These are phyloP conservation scores for Megaceryle maxima DNA, from an alignment of 2,113 vertebrate species.

Conservation along the genomic window DNA sequence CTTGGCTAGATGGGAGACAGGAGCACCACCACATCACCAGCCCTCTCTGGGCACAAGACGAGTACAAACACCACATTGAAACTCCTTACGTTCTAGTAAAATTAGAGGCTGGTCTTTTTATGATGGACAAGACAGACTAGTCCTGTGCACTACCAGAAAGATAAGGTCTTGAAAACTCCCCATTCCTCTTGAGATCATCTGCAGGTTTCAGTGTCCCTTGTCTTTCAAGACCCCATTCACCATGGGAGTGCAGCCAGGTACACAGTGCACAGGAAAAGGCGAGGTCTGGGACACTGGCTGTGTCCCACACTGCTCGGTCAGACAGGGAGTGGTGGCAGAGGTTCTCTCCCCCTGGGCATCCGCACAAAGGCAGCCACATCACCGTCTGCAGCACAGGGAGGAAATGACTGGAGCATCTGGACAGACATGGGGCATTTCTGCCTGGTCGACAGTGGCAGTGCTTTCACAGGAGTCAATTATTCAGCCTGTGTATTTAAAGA, in stretches of 20 bases:
- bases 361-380: neutral
- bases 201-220: neutral
- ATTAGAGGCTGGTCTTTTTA: neutral
- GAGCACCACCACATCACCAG: neutral
- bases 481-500: slow-evolving; percentile 47
- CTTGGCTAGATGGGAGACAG: neutral
- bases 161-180: fast-evolving
- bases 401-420: neutral
- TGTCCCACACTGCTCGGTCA: fast-evolving
- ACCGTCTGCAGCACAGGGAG: neutral
- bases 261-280: neutral
- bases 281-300: neutral
- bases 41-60: neutral
- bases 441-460: neutral
- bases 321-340: neutral
- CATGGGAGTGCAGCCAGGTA: neutral
- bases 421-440: neutral
- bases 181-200: fast-evolving
- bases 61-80: neutral
- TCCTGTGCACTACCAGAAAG: neutral
- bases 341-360: neutral
- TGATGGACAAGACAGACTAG: neutral
- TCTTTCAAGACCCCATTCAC: neutral
- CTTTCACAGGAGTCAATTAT: neutral
- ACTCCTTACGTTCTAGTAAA: neutral